Evolutionary conservation across 2,888 invertebrate species (phyloP).

Genomic region (Tribolium freemani): DNA sequence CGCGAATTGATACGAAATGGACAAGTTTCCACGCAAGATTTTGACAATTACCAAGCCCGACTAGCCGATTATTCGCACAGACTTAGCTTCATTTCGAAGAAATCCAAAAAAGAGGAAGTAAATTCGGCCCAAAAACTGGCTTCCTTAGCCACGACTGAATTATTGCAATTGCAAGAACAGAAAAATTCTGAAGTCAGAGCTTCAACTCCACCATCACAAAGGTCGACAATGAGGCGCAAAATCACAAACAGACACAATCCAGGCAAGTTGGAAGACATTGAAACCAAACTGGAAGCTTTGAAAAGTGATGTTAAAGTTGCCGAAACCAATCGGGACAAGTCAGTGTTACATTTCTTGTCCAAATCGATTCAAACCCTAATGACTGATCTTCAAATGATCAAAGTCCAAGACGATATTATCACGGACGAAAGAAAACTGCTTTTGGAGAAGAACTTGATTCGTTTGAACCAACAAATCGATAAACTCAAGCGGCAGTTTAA

Average conservation of each 20-base stretch:
- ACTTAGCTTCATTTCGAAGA: conserved; percentile 47
- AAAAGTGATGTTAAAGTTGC: conserved; percentile 49
- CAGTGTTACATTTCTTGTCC: conserved; percentile 48
- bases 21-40: conserved; percentile 39
- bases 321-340: conserved; percentile 50
- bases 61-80: conserved; percentile 48
- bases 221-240: not conserved
- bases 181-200: not conserved
- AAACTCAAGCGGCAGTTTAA: conserved; percentile 48
- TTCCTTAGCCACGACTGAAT: conserved; percentile 49
- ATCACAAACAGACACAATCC: not conserved
- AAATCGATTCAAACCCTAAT: conserved; percentile 51
- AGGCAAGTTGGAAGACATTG: conserved; percentile 20
- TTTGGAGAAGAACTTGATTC: conserved; percentile 44
- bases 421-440: conserved; percentile 48
- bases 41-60: conserved; percentile 31
- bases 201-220: not conserved
- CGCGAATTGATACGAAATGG: conserved; percentile 44
- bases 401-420: conserved; percentile 42
- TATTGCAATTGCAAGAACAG: conserved; percentile 37
- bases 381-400: conserved; percentile 52
- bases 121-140: conserved; percentile 49
- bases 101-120: conserved; percentile 47
- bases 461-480: conserved; percentile 46
- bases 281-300: conserved; percentile 33